phyloP scores from a whole-genome alignment of 2,888 invertebrate genomes.

The Antheraea yamamai region DNA sequence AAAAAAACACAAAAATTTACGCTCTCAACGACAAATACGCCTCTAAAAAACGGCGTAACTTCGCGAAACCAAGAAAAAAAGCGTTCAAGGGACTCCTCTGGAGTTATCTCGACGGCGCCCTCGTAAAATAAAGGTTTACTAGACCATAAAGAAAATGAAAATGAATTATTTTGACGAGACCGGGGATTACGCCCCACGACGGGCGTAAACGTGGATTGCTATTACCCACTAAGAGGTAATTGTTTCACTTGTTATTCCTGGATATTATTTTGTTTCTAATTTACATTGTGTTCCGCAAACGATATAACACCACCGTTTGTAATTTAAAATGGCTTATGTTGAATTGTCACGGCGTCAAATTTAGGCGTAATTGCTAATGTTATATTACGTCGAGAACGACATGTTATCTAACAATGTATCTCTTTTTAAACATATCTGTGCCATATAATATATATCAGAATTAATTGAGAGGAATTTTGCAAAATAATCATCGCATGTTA shows the following conservation, averaged over 20 bases:
- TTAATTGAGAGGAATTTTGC: no score
- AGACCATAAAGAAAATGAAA: conserved; percentile 82
- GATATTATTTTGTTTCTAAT: conserved; percentile 7
- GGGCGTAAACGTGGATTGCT: conserved; percentile 65
- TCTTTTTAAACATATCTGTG: background rate
- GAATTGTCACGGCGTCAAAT: background rate
- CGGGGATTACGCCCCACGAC: conserved; percentile 26
- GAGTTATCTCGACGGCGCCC: conserved; percentile 73
- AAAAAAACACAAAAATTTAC: conserved; percentile 13
- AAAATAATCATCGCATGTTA: no score
- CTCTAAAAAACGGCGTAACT: conserved; percentile 18
- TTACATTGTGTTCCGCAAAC: background rate
- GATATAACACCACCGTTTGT: background rate
- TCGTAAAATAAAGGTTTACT: conserved; percentile 82
- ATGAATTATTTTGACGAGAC: conserved; percentile 82
- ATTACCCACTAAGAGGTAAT: conserved; percentile 66
- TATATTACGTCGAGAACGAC: background rate
- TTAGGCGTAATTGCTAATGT: background rate
- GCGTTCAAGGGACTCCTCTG: conserved; percentile 73
- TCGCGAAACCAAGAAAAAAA: conserved; percentile 53
- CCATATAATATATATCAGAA: no score
- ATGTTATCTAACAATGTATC: background rate
- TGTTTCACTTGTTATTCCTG: conserved; percentile 43
- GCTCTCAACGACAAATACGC: conserved; percentile 12
- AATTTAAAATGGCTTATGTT: background rate